These are phyloP conservation scores for Cyrtorhinus lividipennis DNA, from an alignment of 1,140 invertebrate species.

Conservation along the genomic window DNA sequence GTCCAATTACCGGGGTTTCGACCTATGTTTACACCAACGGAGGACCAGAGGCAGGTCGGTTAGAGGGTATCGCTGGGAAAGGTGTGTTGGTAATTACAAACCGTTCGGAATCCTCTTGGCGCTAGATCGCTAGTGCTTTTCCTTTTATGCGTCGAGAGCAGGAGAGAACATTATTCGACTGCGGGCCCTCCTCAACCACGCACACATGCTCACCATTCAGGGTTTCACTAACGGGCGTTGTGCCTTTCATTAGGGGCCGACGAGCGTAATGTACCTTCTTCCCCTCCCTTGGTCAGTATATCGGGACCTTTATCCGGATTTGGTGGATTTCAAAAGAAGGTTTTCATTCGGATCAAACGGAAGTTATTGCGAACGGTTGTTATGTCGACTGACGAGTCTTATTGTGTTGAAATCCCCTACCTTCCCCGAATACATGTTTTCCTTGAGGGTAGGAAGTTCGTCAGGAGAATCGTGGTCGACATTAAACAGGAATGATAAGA, in stretches of 20 bases:
- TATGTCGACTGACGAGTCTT: too few species aligned
- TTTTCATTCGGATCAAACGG: too few species aligned
- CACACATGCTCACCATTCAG: too few species aligned
- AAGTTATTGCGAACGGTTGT: too few species aligned
- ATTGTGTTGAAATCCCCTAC: too few species aligned
- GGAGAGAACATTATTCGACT: too few species aligned
- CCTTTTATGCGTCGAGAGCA: not conserved
- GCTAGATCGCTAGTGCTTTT: not conserved
- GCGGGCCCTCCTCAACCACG: too few species aligned
- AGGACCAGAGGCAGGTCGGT: not conserved
- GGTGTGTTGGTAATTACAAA: slow-evolving; percentile 1
- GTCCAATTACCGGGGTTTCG: slow-evolving; percentile 1
- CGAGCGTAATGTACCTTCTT: not conserved
- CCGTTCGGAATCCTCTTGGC: not conserved
- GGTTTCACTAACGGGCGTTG: too few species aligned
- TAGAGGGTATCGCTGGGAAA: not conserved
- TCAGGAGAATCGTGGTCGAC: too few species aligned
- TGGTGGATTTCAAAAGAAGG: not conserved
- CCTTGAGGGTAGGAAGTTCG: too few species aligned
- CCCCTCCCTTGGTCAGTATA: not conserved
- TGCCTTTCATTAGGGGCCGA: not conserved
- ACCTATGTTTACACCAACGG: slow-evolving; percentile 2
- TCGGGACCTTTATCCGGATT: not conserved
- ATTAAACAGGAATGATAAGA: too few species aligned
- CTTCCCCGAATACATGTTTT: too few species aligned